Evolutionary conservation across 2,888 invertebrate species (phyloP).

Genomic region (Tuta absoluta): DNA sequence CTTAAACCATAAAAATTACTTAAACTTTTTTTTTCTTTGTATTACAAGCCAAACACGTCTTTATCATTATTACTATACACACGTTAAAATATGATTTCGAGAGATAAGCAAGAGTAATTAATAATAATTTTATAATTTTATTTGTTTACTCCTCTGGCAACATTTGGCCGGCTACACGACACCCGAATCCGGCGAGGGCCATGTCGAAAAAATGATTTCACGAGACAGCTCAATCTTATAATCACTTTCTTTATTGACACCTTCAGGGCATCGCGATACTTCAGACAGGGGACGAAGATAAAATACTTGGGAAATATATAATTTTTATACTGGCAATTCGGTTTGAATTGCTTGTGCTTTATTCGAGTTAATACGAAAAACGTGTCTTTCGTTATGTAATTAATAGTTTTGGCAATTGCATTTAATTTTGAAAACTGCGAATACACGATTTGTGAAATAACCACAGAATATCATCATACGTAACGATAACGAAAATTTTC

Average conservation of each 20-base stretch:
- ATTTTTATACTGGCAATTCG: not conserved
- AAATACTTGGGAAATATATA: not conserved
- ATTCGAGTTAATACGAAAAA: not conserved
- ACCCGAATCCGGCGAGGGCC: constrained; percentile 6
- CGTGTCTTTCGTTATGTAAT: no score
- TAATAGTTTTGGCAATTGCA: no score
- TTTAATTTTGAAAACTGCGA: no score
- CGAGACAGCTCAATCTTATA: constrained; percentile 17
- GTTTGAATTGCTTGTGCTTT: not conserved
- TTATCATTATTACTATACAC: no score
- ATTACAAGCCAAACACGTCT: no score
- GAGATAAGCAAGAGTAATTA: no score
- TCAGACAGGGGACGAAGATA: constrained; percentile 4
- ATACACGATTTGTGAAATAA: no score
- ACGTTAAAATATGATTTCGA: no score
- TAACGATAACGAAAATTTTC: no score
- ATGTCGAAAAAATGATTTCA: constrained; percentile 17
- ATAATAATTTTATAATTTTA: not conserved
- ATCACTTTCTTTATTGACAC: constrained; percentile 19
- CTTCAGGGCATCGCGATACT: constrained; percentile 1
- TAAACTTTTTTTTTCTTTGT: no score
- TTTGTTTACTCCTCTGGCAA: not conserved
- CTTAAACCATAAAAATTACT: no score
- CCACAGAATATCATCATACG: no score
- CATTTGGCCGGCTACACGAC: constrained; percentile 5